Percentiles rank a stretch among this genome's conserved stretches.
phyloP scores from a whole-genome alignment of 2,113 vertebrate species.

The Thermophis baileyi region DNA sequence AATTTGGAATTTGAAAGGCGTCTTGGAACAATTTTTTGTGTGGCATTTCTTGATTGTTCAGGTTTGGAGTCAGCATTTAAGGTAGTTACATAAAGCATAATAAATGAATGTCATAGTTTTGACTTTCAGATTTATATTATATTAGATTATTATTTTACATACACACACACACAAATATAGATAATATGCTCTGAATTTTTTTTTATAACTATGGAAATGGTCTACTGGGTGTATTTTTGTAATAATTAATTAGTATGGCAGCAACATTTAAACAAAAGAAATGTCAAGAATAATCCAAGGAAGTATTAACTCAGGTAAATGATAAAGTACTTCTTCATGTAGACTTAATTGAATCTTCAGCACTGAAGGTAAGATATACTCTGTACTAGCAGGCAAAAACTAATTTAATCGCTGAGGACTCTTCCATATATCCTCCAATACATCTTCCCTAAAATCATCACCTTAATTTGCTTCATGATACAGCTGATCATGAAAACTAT shows the following conservation, averaged over 20 bases:
- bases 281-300: not conserved
- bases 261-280: not conserved
- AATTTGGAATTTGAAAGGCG: slow-evolving; percentile 69
- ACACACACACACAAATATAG: not conserved
- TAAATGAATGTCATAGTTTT: not conserved
- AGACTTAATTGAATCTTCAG: not conserved
- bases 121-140: not conserved
- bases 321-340: not conserved
- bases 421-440: not conserved
- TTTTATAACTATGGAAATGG: not conserved
- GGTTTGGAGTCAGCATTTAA: slow-evolving; percentile 80
- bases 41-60: slow-evolving; percentile 73
- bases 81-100: slow-evolving; percentile 51
- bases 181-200: not conserved
- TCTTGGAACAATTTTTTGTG: slow-evolving; percentile 72
- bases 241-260: not conserved
- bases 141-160: not conserved
- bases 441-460: not conserved
- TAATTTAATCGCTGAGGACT: not conserved
- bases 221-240: not conserved
- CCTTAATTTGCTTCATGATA: not conserved
- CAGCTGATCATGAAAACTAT: not conserved
- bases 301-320: not conserved
- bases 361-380: not conserved
- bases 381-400: not conserved